A percentile compares a stretch with the other conserved stretches of the same genome.
Evolutionary conservation across 2,113 vertebrate species (phyloP).

Genomic region (Mormoops blainvillei): DNA sequence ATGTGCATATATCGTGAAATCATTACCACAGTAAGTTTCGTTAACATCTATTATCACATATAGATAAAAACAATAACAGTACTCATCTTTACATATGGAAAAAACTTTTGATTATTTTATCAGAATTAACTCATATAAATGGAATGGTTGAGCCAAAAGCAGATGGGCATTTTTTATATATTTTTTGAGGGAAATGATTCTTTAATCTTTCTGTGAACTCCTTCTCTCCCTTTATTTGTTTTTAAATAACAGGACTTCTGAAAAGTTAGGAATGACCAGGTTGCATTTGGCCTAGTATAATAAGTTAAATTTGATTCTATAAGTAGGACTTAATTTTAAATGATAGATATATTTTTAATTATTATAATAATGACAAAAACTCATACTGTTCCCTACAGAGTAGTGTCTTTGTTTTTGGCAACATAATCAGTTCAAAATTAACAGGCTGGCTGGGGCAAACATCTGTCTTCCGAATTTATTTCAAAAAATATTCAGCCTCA

Average conservation of each 20-base stretch:
- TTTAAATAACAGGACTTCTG: neutral
- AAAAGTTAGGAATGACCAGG: neutral
- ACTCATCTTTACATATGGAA: neutral
- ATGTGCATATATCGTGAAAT: neutral
- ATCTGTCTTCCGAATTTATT: slow-evolving; percentile 60
- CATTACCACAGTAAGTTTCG: neutral
- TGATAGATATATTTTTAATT: slow-evolving; percentile 23
- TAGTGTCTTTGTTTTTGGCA: slow-evolving; percentile 38
- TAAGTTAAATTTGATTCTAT: neutral
- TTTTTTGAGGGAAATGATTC: neutral
- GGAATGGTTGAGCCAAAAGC: neutral
- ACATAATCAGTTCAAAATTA: slow-evolving; percentile 40
- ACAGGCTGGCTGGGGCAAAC: slow-evolving; percentile 44
- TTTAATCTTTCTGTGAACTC: neutral
- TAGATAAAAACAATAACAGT: neutral
- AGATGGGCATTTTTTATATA: neutral
- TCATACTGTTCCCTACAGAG: neutral
- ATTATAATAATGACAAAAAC: slow-evolving; percentile 35
- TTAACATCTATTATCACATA: neutral
- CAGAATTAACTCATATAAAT: neutral
- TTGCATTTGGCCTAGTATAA: neutral
- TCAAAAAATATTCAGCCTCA: neutral
- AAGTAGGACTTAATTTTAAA: slow-evolving; percentile 27
- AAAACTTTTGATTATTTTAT: neutral
- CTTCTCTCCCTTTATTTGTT: neutral